These are phyloP conservation scores for Coregonus sp. DNA, from an alignment of 2,797 vertebrate species.

Conservation along the genomic window DNA sequence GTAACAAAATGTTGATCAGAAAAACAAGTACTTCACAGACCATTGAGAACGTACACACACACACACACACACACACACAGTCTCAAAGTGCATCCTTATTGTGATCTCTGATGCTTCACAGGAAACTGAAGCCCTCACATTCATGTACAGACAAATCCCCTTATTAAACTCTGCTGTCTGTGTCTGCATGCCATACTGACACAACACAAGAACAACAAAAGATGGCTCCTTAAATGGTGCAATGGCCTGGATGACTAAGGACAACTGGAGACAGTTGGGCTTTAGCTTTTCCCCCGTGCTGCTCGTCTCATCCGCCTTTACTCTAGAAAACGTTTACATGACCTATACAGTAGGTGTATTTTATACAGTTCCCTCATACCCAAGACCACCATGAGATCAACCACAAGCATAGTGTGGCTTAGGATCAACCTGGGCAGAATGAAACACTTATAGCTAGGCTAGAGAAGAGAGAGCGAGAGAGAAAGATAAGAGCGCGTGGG, in stretches of 20 bases:
- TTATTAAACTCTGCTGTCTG: conserved; percentile 5
- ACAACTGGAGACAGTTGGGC: too few species aligned
- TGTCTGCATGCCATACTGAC: conserved; percentile 3
- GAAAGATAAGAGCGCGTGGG: conserved; percentile 22
- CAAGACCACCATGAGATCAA: conserved; percentile 40
- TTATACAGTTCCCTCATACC: conserved; percentile 8
- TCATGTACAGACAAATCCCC: conserved; percentile 43
- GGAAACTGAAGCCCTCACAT: conserved; percentile 43
- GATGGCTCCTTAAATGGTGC: background rate
- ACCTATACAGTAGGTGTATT: conserved; percentile 17
- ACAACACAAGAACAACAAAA: conserved; percentile 37
- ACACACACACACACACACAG: background rate
- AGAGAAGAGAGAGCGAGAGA: conserved; percentile 4
- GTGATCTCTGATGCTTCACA: conserved; percentile 28
- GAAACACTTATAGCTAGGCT: conserved; percentile 45
- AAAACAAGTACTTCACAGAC: conserved; percentile 20
- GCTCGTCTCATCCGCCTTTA: conserved; percentile 40
- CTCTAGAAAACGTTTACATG: background rate
- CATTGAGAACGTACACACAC: conserved; percentile 20
- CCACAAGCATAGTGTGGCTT: conserved; percentile 36
- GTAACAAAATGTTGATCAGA: conserved; percentile 10
- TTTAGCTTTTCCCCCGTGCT: background rate
- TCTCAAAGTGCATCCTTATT: conserved; percentile 9
- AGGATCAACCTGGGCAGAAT: conserved; percentile 30
- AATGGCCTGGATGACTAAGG: too few species aligned